Conservation (phyloP, 2,113 vertebrate genomes). For the Antennarius striatus region DNA sequence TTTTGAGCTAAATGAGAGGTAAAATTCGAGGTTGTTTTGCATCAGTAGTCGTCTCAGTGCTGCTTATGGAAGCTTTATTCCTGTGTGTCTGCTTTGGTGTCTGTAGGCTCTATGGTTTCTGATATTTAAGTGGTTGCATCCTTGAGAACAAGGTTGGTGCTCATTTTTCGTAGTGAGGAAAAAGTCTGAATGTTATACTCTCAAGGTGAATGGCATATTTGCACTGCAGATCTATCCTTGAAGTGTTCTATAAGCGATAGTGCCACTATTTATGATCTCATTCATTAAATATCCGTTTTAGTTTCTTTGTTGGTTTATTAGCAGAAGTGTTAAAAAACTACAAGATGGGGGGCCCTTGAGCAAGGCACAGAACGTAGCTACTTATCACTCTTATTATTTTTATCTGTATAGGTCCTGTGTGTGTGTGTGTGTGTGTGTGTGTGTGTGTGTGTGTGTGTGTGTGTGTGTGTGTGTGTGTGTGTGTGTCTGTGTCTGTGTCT, state of each 20-base stretch:
- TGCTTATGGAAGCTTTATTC: conserved; percentile 6
- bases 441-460: no score
- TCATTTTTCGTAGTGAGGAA: no score
- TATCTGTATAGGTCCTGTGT: no score
- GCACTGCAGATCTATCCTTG: neutral
- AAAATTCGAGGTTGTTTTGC: conserved; percentile 12
- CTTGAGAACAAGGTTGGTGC: conserved; percentile 15
- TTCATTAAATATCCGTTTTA: neutral
- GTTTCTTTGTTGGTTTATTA: neutral
- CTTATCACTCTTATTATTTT: no score
- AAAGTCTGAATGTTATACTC: no score
- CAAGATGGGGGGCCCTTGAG: no score
- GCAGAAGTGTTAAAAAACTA: neutral
- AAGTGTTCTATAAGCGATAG: neutral
- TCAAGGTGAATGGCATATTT: conserved; percentile 1
- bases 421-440: no score
- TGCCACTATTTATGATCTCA: neutral
- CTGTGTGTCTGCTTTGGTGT: conserved; percentile 24
- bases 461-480: no score
- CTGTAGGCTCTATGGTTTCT: conserved; percentile 38
- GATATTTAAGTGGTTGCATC: conserved; percentile 25
- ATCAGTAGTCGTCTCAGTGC: neutral
- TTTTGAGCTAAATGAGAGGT: conserved; percentile 8
- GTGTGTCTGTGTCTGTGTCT: no score
- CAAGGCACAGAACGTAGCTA: no score